Evolutionary conservation across 2,113 vertebrate species (phyloP), one percentile per base, ranked within the genome.

Genomic region (Donacobius atricapilla): DNA sequence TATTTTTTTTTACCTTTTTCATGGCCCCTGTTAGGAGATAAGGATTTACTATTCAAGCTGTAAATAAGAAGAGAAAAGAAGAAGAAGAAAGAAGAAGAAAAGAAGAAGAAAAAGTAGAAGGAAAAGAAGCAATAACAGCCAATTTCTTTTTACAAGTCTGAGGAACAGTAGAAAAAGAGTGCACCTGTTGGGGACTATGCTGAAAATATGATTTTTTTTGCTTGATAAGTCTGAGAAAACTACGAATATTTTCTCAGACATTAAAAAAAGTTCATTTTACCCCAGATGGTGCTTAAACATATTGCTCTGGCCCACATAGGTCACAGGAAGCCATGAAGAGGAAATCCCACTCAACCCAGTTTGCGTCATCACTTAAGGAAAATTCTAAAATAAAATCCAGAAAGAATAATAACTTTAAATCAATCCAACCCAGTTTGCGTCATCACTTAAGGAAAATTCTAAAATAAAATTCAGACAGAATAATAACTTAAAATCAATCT

Each of bases 281-380:
- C 0, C 3, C 7, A 35, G 7, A 1, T 0, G 0, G 5, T 60
- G 10, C 13, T 50, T 71, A 60, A 89, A 56, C 0, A 0, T 33
- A 13, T 33, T 84, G 6, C 10, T 44, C 11, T 80, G 30, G 2
- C 24, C 61, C 21, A 7, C 39, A 8, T 3, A 44, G 16, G 30
- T 33, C 5, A 7, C 24, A 16, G 37, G 66, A 82, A 70, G 5
- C 7, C 8, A 11, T 20, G 31, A 84, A 68, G n/a, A 70, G 79
- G 40, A 81, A 72, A 60, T 40, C 11, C 15, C 35, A 33, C 22
- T 50, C 35, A 50, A 16, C 4, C 16, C 31, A 66, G 20, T 15
- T 89, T 57, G 10, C 4, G 24, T 7, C 64, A 51, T 27, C 20
- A 21, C 7, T 64, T 39, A 35, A 58, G 17, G 33, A 85, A 71